Evolutionary conservation across 2,888 invertebrate genomes (phyloP).

Genomic region (Heliconius charithonia): DNA sequence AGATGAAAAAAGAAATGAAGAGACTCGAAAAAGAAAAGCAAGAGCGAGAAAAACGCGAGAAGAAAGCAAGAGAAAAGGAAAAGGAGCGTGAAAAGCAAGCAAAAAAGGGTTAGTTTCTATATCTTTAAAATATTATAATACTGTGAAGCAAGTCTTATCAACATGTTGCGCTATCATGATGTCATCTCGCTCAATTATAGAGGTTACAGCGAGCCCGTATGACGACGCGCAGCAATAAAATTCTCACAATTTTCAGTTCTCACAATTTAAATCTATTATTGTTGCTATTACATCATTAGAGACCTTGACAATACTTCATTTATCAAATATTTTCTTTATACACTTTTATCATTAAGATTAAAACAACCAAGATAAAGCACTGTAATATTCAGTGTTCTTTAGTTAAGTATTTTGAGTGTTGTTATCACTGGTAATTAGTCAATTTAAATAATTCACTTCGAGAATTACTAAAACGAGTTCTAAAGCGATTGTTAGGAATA

Average conservation of each 20-base stretch:
- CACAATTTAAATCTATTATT: conserved; percentile 63
- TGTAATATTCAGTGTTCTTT: conserved; percentile 1
- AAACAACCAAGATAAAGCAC: conserved; percentile 28
- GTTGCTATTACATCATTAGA: conserved; percentile 69
- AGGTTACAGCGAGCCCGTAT: conserved; percentile 57
- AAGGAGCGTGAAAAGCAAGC: conserved; percentile 76
- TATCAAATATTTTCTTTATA: conserved; percentile 64
- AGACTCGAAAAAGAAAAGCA: conserved; percentile 78
- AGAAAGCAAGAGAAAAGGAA: conserved; percentile 80
- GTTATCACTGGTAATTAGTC: conserved; percentile 32
- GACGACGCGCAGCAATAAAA: conserved; percentile 56
- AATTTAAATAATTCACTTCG: conserved; percentile 18
- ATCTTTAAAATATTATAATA: conserved; percentile 29
- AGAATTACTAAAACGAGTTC: conserved; percentile 27
- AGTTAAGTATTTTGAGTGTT: conserved; percentile 12
- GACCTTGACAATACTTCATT: conserved; percentile 69
- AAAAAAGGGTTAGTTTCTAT: conserved; percentile 69
- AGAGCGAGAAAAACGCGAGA: conserved; percentile 79
- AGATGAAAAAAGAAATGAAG: conserved; percentile 81
- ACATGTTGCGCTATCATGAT: conserved; percentile 62
- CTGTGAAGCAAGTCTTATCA: conserved; percentile 39
- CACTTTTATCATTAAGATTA: conserved; percentile 46
- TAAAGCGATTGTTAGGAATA: conserved; percentile 21
- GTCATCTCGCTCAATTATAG: conserved; percentile 63
- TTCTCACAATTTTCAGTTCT: conserved; percentile 57